A percentile compares a stretch with the other conserved stretches of the same genome.
Evolutionary conservation across 2,797 vertebrate genomes (phyloP).

Genomic region (Manis javanica): DNA sequence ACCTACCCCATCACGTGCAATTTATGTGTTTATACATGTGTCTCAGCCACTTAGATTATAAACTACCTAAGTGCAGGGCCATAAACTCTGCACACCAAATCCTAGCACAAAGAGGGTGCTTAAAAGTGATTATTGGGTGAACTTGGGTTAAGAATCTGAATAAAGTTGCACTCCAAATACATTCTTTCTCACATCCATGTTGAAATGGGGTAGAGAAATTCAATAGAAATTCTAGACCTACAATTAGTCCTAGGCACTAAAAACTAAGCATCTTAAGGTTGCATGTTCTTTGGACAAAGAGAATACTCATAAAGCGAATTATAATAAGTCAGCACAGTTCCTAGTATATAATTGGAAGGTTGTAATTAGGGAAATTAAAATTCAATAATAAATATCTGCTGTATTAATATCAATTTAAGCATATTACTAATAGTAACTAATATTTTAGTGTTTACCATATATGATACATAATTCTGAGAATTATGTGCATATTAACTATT

Average conservation of each 20-base stretch:
- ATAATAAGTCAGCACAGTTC: not conserved
- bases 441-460: not conserved
- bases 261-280: not conserved
- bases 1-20: not conserved
- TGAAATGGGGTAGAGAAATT: not conserved
- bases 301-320: not conserved
- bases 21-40: not conserved
- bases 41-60: not conserved
- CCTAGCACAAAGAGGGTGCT: not conserved
- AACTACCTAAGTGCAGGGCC: not conserved
- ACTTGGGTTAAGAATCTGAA: not conserved
- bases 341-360: not conserved
- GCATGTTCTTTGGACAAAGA: slow-evolving; percentile 11
- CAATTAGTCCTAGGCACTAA: not conserved
- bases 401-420: not conserved
- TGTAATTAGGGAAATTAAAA: slow-evolving; percentile 45
- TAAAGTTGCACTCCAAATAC: not conserved
- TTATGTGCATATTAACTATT: not conserved
- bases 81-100: not conserved
- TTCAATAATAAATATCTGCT: not conserved
- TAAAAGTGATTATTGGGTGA: not conserved
- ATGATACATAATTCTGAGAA: not conserved
- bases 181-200: not conserved
- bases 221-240: not conserved
- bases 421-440: not conserved